Evolutionary conservation across 2,888 invertebrate species (phyloP), one percentile per base, ranked within the genome.

Genomic region (Tetranychus truncatus): DNA sequence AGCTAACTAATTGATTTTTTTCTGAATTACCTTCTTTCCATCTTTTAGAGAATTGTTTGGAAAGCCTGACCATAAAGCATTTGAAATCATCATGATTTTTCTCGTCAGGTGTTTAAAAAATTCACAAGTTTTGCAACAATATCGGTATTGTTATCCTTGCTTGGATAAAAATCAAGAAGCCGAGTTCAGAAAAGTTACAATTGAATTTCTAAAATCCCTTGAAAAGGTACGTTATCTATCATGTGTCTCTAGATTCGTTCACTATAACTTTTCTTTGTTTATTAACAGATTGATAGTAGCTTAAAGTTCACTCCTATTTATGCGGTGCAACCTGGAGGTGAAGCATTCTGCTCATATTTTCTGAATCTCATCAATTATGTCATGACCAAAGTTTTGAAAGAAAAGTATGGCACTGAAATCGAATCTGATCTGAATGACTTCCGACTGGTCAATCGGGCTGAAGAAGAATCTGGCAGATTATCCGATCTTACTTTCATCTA

Each of bases 91-190:
- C 2, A 67, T 24, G 67, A 21, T 21, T 6, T 67, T 67, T 67
- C 24, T 67, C 9, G 20, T 67, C 18, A 67, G n/a, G 2, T 24
- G 24, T 2, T n/a, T 67, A 8, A 67, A 67, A 67, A 67, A 67
- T 67, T 67, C 67, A 18, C 20, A 67, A 21, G 20, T n/a, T 67
- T 21, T 67, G 67, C 9, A 11, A 9, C 24, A 20, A 24, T 67
- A 18, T 67, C 67, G 67, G 9, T 20, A 24, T n/a, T 67, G 67
- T 67, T 67, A 67, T 67, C 67, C 67, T 20, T 67, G 67, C 67
- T n/a, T 67, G 24, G 67, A 67, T n/a, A 67, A 67, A n/a, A 67
- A 20, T 21, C 67, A 67, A 21, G 67, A 67, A 67, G 20, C 67
- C 9, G 67, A 67, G 9, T 67, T 67, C 24, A 20, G 67, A n/a